Percentiles rank a stretch among this genome's conserved stretches.
Evolutionary conservation across 2,888 invertebrate genomes (phyloP).

Genomic region (Cephalotes varians): DNA sequence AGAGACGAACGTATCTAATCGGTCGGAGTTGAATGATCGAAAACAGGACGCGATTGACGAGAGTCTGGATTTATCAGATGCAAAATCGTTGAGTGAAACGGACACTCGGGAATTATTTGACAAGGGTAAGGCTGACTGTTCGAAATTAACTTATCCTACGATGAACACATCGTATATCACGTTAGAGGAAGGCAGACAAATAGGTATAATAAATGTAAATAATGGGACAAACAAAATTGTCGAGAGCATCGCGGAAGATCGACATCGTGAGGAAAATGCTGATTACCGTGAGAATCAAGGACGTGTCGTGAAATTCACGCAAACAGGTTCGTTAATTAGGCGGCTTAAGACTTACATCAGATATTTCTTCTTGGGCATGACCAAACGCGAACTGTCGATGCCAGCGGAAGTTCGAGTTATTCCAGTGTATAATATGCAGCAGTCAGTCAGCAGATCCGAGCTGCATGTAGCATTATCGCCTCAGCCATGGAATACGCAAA

Average conservation of each 20-base stretch:
- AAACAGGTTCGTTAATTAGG: slow-evolving; percentile 58
- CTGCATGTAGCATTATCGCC: not conserved
- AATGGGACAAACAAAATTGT: slow-evolving; percentile 69
- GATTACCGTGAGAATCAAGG: not conserved
- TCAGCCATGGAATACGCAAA: not conserved
- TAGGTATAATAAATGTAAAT: slow-evolving; percentile 52
- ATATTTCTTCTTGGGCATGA: slow-evolving; percentile 53
- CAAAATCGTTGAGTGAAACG: not conserved
- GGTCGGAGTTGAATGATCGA: not conserved
- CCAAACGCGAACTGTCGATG: not conserved
- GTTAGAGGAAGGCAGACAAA: slow-evolving; percentile 56
- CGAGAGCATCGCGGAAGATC: not conserved
- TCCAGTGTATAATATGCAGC: slow-evolving; percentile 14
- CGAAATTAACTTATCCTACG: not conserved
- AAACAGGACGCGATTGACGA: slow-evolving; percentile 3
- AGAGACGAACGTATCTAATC: not conserved
- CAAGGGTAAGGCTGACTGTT: not conserved
- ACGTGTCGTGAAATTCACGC: slow-evolving; percentile 48
- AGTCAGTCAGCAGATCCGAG: not conserved
- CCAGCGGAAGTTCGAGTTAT: not conserved
- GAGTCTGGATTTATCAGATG: not conserved
- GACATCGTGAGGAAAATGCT: not conserved
- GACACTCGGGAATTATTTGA: not conserved
- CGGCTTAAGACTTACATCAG: not conserved
- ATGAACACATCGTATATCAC: slow-evolving; percentile 30